A percentile compares a stretch with the other conserved stretches of the same genome.
These are phyloP conservation scores for Brassicogethes aeneus DNA, from an alignment of 2,888 invertebrate species.

Conservation along the genomic window DNA sequence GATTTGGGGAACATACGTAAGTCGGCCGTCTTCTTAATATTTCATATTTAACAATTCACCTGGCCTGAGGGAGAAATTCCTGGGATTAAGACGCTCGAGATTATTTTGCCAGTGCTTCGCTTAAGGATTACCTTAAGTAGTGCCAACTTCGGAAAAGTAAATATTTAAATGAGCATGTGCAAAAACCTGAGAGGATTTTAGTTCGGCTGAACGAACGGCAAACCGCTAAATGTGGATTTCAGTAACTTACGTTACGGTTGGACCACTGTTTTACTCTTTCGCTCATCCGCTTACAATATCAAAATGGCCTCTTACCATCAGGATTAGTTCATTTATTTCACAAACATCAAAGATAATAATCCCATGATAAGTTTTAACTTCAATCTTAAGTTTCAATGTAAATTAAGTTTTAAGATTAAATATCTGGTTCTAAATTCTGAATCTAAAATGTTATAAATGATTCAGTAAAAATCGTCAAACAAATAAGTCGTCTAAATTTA, in stretches of 20 bases:
- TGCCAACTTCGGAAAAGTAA: conserved; percentile 33
- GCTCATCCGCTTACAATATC: background rate
- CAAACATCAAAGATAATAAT: too few species aligned
- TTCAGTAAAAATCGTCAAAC: too few species aligned
- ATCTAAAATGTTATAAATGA: too few species aligned
- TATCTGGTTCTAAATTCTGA: too few species aligned
- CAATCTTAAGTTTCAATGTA: too few species aligned
- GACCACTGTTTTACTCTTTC: background rate
- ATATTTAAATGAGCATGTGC: conserved; percentile 31
- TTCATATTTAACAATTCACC: conserved; percentile 34
- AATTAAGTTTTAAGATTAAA: too few species aligned
- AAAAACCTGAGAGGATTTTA: background rate
- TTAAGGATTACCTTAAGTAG: conserved; percentile 34
- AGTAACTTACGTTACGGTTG: too few species aligned
- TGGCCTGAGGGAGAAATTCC: conserved; percentile 28
- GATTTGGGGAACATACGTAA: too few species aligned
- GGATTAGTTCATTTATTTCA: too few species aligned
- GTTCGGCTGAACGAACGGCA: too few species aligned
- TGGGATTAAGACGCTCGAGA: conserved; percentile 19
- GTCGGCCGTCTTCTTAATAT: conserved; percentile 21
- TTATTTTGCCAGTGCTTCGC: conserved; percentile 33
- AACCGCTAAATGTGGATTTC: background rate
- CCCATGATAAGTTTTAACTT: too few species aligned
- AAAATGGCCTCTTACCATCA: background rate
- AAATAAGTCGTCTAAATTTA: too few species aligned